These are phyloP conservation scores for Choristoneura fumiferana DNA, from an alignment of 1,140 invertebrate species.

Conservation along the genomic window DNA sequence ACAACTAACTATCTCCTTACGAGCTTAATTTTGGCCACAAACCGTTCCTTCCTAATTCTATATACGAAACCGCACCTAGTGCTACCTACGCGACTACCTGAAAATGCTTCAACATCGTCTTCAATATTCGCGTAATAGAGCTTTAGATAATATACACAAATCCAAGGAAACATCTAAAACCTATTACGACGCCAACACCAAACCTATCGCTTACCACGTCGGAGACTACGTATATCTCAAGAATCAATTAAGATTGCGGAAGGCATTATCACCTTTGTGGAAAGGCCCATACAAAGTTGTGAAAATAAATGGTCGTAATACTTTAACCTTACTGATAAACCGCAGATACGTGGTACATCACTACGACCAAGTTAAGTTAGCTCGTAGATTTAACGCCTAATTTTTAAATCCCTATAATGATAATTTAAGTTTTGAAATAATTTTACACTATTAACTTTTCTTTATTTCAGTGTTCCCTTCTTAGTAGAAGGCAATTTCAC, in stretches of 20 bases:
- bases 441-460: too few relatives aligned
- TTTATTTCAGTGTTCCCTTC: too few relatives aligned
- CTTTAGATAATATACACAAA: slow-evolving; percentile 5
- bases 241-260: slow-evolving; percentile 9
- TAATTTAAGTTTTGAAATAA: too few relatives aligned
- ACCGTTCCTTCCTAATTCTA: slow-evolving; percentile 29
- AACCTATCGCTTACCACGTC: slow-evolving; percentile 9
- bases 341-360: slow-evolving; percentile 17
- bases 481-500: too few relatives aligned
- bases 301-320: slow-evolving; percentile 15
- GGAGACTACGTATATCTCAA: slow-evolving; percentile 13
- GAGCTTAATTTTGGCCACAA: slow-evolving; percentile 56
- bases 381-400: not conserved
- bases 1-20: slow-evolving; percentile 36
- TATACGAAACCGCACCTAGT: slow-evolving; percentile 21
- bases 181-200: slow-evolving; percentile 3
- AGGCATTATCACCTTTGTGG: slow-evolving; percentile 17
- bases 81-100: slow-evolving; percentile 26
- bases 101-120: slow-evolving; percentile 25
- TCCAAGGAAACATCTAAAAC: slow-evolving; percentile 17
- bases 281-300: slow-evolving; percentile 19
- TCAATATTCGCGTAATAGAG: not conserved
- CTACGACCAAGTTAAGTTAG: slow-evolving; percentile 19
- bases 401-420: too few relatives aligned
- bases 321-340: slow-evolving; percentile 6